These are phyloP conservation scores for Pomatorhinus ruficollis DNA, from an alignment of 2,113 vertebrate genomes.

Conservation along the genomic window DNA sequence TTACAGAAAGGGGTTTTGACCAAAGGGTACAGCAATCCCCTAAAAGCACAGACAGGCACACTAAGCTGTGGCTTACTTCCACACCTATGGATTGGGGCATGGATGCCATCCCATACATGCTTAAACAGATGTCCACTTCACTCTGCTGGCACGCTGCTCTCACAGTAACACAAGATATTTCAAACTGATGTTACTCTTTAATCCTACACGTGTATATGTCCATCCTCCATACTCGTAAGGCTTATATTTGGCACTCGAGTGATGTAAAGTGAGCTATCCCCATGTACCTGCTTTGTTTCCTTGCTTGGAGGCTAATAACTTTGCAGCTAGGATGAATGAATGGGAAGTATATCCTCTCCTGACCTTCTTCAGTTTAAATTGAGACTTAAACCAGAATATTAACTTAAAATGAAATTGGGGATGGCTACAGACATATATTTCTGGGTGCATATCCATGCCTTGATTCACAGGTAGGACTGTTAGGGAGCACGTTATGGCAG, in stretches of 20 bases:
- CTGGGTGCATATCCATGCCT: not conserved
- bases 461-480: not conserved
- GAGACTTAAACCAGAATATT: not conserved
- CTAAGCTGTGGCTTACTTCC: not conserved
- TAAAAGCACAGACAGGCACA: fast-evolving
- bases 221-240: not conserved
- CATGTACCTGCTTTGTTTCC: not conserved
- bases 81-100: not conserved
- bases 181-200: not conserved
- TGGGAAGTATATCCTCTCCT: not conserved
- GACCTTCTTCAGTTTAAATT: not conserved
- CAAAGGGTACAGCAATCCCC: not conserved
- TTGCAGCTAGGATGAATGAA: not conserved
- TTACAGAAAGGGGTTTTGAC: not conserved
- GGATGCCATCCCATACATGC: not conserved
- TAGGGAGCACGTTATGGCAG: not conserved
- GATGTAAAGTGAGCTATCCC: not conserved
- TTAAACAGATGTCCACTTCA: not conserved
- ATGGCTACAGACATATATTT: not conserved
- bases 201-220: not conserved
- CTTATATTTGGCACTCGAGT: not conserved
- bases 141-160: not conserved
- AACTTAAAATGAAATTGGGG: not conserved
- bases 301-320: not conserved
- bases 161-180: not conserved